phyloP scores from a whole-genome alignment of 1,140 invertebrate genomes.

The Drosophila watanabei region DNA sequence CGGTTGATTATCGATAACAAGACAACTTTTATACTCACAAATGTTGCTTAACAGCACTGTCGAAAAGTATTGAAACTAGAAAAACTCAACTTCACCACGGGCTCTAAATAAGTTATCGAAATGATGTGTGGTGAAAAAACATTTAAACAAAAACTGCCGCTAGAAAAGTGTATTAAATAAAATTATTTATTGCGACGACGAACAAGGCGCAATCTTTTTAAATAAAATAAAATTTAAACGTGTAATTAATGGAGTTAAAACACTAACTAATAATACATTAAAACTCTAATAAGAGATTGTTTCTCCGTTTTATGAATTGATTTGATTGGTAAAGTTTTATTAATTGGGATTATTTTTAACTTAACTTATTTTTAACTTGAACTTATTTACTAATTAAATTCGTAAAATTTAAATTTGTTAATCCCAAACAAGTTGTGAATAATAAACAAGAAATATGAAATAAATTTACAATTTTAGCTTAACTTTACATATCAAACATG shows the following conservation, averaged over 20 bases:
- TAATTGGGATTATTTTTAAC: no score
- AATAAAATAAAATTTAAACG: no score
- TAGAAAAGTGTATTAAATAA: background rate
- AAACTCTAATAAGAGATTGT: background rate
- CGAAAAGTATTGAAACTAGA: background rate
- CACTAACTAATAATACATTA: background rate
- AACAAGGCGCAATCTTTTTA: background rate
- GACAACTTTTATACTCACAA: background rate
- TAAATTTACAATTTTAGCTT: background rate
- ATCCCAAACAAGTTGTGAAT: background rate
- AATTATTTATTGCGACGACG: background rate
- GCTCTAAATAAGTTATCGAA: no score
- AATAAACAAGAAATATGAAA: background rate
- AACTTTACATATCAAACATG: background rate
- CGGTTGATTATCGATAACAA: constrained; percentile 3
- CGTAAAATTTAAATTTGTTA: background rate
- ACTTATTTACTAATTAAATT: background rate
- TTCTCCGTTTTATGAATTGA: background rate
- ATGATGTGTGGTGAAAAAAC: no score
- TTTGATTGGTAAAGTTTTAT: background rate
- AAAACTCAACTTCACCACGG: background rate
- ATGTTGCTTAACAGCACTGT: background rate
- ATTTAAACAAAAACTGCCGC: background rate
- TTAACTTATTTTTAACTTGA: accelerated
- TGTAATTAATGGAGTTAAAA: no score